Evolutionary conservation across 1,140 invertebrate species (phyloP), one percentile per base, ranked within the genome.

Genomic region (Phenacoccus solenopsis): DNA sequence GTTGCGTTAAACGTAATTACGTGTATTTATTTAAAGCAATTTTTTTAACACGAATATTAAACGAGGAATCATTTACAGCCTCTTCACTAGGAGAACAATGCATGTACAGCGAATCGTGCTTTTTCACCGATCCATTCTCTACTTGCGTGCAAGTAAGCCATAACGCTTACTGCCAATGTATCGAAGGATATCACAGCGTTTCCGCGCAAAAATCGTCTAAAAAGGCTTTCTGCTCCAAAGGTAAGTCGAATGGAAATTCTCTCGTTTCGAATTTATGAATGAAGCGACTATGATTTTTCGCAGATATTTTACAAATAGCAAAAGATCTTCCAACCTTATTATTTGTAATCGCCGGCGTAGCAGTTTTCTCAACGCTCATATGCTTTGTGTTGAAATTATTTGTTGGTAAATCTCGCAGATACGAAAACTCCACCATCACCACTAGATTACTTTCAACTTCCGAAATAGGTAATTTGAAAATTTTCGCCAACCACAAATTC

Each of bases 361-460:
- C 89, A 67, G 85, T 93, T 75, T 83, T 93, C 75, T 90, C 88
- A 9, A 89, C 86, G 25, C 82, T 92, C 73, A 88, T 93, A 73
- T 92, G 90, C 80, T 90, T 93, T 81, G 90, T 92, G 70, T 79
- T 93, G 73, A 89, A 90, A 77, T 81, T 93, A 70, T 93, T 91
- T 80, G 86, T 84, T 20, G 79, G 82, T 68, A 82, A 88, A 76
- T 86, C 88, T 68, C 82, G 88, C 69, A 88, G 89, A 76, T 89
- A 89, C 74, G 89, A 87, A 49, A 89, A 92, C 79, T 89, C 90
- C 28, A 86, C 88, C 74, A 83, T 91, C 74, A 85, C 89, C 57
- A 90, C 90, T 70, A 87, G 89, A 20, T 89, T 64, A 24, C 59
- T 64, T 16, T 64, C 59, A 4, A 27, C 59, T 3, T 27, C 59